A percentile compares a stretch with the other conserved stretches of the same genome.
phyloP scores from a whole-genome alignment of 2,888 invertebrate species.

The Ctenicera cuprea region DNA sequence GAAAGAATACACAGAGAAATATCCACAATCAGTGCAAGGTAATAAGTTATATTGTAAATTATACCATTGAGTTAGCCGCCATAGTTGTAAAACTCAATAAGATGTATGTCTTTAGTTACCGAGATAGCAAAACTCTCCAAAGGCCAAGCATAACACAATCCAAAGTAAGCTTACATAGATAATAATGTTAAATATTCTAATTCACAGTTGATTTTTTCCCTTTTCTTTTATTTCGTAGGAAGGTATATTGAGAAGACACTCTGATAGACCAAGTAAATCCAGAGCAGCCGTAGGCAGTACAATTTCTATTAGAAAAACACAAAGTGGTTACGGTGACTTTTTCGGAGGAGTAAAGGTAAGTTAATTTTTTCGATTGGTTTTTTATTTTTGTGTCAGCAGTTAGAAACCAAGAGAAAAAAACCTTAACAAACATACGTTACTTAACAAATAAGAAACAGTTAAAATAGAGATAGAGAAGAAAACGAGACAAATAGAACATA shows the following conservation, averaged over 20 bases:
- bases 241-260: slow-evolving; percentile 34
- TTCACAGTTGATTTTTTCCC: not conserved
- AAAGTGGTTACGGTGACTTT: slow-evolving; percentile 51
- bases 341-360: slow-evolving; percentile 58
- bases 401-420: not conserved
- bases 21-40: not conserved
- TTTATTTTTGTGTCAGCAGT: not conserved
- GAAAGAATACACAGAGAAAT: not conserved
- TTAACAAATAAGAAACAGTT: too few species aligned
- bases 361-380: slow-evolving; percentile 4
- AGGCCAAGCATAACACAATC: not conserved
- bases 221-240: slow-evolving; percentile 26
- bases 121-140: not conserved
- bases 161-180: not conserved
- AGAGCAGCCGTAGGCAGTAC: slow-evolving; percentile 58
- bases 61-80: too few species aligned
- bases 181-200: not conserved
- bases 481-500: too few species aligned
- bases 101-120: not conserved
- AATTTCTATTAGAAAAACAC: slow-evolving; percentile 58
- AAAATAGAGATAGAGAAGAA: too few species aligned
- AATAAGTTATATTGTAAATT: not conserved
- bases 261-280: slow-evolving; percentile 40
- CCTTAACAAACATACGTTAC: too few species aligned
- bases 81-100: too few species aligned